Conservation (phyloP, 2,888 invertebrate species). For the Calameuta idolon region DNA sequence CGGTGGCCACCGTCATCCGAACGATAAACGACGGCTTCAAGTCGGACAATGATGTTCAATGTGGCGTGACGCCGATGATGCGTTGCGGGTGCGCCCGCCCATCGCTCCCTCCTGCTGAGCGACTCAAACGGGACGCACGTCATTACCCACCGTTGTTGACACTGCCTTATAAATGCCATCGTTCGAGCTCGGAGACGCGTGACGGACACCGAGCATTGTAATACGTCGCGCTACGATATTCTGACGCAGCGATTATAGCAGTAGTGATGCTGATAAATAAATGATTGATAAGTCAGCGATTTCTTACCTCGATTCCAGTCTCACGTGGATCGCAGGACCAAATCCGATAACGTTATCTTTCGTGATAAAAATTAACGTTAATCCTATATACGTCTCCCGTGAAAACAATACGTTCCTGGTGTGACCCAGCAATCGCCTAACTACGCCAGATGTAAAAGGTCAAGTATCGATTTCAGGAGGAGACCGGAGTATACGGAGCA, state of each 20-base stretch:
- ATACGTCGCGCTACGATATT: not conserved
- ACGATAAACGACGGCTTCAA: constrained; percentile 57
- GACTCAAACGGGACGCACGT: constrained; percentile 50
- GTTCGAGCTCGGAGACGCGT: constrained; percentile 33
- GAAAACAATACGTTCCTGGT: not conserved
- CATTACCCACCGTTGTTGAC: constrained; percentile 61
- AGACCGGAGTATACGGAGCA: not conserved
- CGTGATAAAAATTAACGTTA: not conserved
- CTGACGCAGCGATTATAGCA: not conserved
- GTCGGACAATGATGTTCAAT: constrained; percentile 60
- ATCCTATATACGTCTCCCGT: not conserved
- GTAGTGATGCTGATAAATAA: not conserved
- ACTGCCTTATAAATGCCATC: constrained; percentile 59
- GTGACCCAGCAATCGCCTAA: not conserved
- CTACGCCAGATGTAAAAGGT: not conserved
- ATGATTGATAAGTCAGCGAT: not conserved
- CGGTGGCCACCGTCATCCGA: constrained; percentile 32
- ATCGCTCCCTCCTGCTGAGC: constrained; percentile 42
- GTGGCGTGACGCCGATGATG: constrained; percentile 60
- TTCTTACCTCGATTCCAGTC: not conserved
- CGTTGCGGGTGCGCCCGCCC: constrained; percentile 49
- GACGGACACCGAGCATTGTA: not conserved
- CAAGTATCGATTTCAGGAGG: not conserved
- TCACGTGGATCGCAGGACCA: too few relatives aligned
- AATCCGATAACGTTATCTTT: not conserved